Conservation (phyloP, 2,113 vertebrate species). For the Alligator mississippiensis region DNA sequence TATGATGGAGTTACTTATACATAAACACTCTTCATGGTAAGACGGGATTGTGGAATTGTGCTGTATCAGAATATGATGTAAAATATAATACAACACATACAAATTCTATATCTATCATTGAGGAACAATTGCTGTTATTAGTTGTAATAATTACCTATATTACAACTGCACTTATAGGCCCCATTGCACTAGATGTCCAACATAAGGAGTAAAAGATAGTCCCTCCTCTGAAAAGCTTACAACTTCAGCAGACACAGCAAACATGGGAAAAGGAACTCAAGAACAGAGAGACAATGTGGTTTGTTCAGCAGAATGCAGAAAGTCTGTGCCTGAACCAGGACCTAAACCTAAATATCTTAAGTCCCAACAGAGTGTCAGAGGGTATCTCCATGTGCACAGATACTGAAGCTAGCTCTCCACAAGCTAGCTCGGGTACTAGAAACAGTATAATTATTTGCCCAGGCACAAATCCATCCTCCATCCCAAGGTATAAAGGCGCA, state of each 20-base stretch:
- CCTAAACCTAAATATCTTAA: neutral
- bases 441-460: neutral
- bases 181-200: neutral
- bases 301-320: neutral
- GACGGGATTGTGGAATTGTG: neutral
- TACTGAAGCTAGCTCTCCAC: too few relatives aligned
- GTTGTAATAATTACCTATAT: too few relatives aligned
- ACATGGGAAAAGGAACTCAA: neutral
- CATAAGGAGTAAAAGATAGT: neutral
- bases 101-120: neutral
- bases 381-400: too few relatives aligned
- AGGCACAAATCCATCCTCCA: neutral
- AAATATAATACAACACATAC: neutral
- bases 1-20: neutral
- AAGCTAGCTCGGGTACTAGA: too few relatives aligned
- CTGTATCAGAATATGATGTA: neutral
- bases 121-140: neutral
- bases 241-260: neutral
- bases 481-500: neutral
- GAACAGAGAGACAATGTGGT: neutral
- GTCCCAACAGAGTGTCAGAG: neutral
- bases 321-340: neutral
- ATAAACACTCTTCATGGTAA: neutral
- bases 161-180: neutral
- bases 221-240: neutral